These are phyloP conservation scores for Agriopis leucophaearia DNA, from an alignment of 2,888 invertebrate genomes.

Conservation along the genomic window DNA sequence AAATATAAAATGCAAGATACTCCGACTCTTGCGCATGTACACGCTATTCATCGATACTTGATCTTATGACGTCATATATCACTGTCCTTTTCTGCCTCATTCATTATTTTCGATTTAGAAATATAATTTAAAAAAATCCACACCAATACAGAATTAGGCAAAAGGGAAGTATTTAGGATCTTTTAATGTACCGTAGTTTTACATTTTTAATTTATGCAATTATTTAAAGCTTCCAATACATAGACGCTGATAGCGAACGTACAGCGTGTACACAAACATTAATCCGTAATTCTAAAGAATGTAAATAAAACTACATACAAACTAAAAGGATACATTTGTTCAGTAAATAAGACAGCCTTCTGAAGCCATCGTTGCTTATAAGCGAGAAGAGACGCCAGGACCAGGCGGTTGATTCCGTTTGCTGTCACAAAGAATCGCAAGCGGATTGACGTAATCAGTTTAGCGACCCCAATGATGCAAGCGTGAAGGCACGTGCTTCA, in stretches of 20 bases:
- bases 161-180: background rate
- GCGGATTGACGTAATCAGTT: background rate
- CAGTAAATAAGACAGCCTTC: constrained; percentile 68
- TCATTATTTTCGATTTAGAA: background rate
- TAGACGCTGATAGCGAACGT: background rate
- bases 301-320: constrained; percentile 61
- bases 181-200: constrained; percentile 4
- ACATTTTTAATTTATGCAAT: background rate
- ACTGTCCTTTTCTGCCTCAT: background rate
- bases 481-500: background rate
- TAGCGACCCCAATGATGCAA: background rate
- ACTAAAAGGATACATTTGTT: constrained; percentile 59
- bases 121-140: background rate
- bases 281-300: constrained; percentile 33
- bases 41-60: constrained; percentile 3
- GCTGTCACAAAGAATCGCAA: constrained; percentile 1
- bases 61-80: constrained; percentile 5
- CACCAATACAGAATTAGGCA: background rate
- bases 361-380: constrained; percentile 60
- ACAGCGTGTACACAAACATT: constrained; percentile 13
- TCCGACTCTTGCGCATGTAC: constrained; percentile 15
- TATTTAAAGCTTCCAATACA: background rate
- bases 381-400: constrained; percentile 52
- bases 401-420: constrained; percentile 38
- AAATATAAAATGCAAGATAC: constrained; percentile 35